Base-by-base conservation (phyloP, 2,113 vertebrate genomes). In the Aythya baeri region DNA sequence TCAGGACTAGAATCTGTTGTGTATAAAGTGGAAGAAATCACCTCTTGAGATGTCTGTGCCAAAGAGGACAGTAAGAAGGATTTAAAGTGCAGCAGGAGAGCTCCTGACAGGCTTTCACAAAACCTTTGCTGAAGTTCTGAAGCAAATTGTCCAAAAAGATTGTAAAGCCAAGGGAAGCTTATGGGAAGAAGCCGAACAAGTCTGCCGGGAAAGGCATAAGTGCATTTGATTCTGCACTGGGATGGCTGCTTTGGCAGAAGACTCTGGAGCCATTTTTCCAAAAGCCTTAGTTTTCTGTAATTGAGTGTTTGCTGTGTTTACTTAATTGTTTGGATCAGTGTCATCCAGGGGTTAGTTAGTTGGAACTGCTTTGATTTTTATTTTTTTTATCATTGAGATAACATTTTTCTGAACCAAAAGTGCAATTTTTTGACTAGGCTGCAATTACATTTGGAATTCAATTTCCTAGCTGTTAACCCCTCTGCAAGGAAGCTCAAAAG, bases 81-180 rank as follows among this genome's bases (percentile, higher is more conserved):
- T n/a, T 44, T 38, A 32, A 29, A 22, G 11, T 43, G 49, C 15
- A 57, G 31, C 22, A 13, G 58, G 49, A 70, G 14, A 21, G 34
- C 17, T 72, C 36, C 63, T 2, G 0, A 5, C 27, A 0, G 0
- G 36, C 41, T n/a, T 8, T 49, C 32, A 11, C 44, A 22, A 41
- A 80, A 59, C n/a, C 16, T 65, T 65, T 44, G 55, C 49, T 52
- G 25, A 44, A 0, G 4, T 26, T 38, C 25, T 43, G n/a, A 46
- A 72, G 31, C 0, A 0, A 32, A 18, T 11, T 72, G 29, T 31
- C 38, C 22, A 6, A 20, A 67, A 17, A 29, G 15, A 18, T 9
- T 66, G 38, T 22, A 13, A 72, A 49, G 44, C 2, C 17, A 14
- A 3, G 36, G 68, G 12, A 32, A 8, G 17, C 17, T 6, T 13